Base-by-base conservation (phyloP, 2,113 vertebrate species). In the Coregonus clupeaformis region DNA sequence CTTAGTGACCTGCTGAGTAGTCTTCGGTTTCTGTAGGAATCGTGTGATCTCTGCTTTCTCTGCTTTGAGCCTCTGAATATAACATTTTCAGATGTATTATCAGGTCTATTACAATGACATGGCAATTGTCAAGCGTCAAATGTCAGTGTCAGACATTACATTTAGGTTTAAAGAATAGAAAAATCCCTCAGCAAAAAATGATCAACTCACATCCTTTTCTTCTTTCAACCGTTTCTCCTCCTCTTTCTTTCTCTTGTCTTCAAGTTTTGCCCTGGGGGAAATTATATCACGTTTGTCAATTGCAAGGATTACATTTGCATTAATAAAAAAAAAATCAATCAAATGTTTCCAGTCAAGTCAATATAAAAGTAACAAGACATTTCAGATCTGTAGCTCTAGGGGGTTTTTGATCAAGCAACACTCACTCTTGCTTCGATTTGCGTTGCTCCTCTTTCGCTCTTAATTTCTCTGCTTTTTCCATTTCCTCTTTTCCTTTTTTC, bases 161-260 rank as follows among this genome's bases (percentile, higher is more conserved):
- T 18, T 52, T 18, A 14, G 14, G 49, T 18, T 52, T 14, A 52
- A 16, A 52, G 16, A 52, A 52, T 52, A 52, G 16, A 18, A 52
- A 52, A 3, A 52, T 18, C 49, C 12, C 49, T 6, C 3, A n/a
- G 13, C 0, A 18, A 20, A 20, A 57, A 13, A 71, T 16, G 2
- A 3, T 32, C 14, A 65, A 87, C 89, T 88, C 88, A 97, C 97
- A 91, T 99, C 98, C 77, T 97, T 97, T 45, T 97, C 94, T 76
- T 99, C 97, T 85, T 95, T 96, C 79, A 97, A 90, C 86, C 97
- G 93, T 89, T 97, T 99, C 83, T 97, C 96, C 76, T 97, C 95
- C 71, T 97, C 98, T 80, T 95, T 99, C 87, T 97, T 99, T 4
- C 96, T 92, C 84, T 98, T 99, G 76, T 98, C 97, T 90, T 98